Conservation (phyloP, 2,113 vertebrate species). For the Channa argus region DNA sequence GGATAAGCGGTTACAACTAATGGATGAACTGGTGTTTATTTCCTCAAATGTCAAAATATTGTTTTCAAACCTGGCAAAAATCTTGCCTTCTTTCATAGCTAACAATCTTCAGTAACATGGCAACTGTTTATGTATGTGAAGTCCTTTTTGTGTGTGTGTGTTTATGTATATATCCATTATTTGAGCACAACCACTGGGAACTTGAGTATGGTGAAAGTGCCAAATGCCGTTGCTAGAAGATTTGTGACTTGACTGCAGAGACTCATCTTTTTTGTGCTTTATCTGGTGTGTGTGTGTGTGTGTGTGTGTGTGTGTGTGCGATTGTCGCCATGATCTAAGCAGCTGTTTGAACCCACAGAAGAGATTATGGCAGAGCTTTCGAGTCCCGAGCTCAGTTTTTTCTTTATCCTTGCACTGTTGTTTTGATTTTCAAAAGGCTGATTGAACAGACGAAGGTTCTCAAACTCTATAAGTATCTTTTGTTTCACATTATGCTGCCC, state of each 20-base stretch:
- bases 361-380: conserved; percentile 46
- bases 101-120: too few species aligned
- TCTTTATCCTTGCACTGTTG: conserved; percentile 20
- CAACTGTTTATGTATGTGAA: too few species aligned
- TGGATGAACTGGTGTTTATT: too few species aligned
- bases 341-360: conserved; percentile 54
- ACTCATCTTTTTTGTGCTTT: conserved; percentile 39
- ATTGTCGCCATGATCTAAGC: conserved; percentile 60
- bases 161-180: too few species aligned
- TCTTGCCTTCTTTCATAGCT: too few species aligned
- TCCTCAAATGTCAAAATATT: too few species aligned
- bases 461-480: neutral
- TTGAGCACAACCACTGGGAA: too few species aligned
- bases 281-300: conserved; percentile 21
- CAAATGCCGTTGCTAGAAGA: conserved; percentile 65
- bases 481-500: neutral
- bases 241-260: conserved; percentile 44
- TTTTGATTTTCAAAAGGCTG: conserved; percentile 32
- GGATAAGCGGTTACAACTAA: too few species aligned
- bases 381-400: conserved; percentile 33
- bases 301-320: conserved; percentile 34
- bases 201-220: conserved; percentile 30
- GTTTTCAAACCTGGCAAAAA: too few species aligned
- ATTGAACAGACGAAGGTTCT: conserved; percentile 27
- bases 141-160: too few species aligned